A percentile compares a stretch with the other conserved stretches of the same genome.
phyloP scores from a whole-genome alignment of 2,113 vertebrate species.

The Chionis minor region DNA sequence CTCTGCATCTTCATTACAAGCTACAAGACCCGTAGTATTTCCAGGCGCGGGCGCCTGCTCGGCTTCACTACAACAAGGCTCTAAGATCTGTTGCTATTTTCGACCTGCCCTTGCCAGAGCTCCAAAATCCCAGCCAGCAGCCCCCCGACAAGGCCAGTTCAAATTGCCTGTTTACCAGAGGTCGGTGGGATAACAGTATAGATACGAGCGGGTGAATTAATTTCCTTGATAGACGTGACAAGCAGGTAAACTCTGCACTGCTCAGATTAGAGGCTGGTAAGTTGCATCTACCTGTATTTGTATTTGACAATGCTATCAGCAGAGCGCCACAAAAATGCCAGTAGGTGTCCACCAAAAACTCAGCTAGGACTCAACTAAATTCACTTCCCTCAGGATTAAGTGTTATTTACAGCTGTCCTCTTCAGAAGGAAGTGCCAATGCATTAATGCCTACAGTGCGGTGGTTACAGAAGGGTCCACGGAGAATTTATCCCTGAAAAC shows the following conservation, averaged over 20 bases:
- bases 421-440: background rate
- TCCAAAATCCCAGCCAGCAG: background rate
- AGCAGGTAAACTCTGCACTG: background rate
- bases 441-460: fast-evolving
- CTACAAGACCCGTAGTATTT: background rate
- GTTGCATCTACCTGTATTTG: background rate
- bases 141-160: background rate
- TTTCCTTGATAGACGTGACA: no score
- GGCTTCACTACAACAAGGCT: background rate
- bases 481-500: background rate
- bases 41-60: background rate
- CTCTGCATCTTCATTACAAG: background rate
- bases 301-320: background rate
- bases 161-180: background rate
- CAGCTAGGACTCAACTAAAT: background rate
- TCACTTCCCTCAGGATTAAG: background rate
- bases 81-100: background rate
- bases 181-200: background rate
- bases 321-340: background rate
- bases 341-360: background rate
- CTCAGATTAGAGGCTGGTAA: background rate
- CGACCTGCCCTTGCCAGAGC: background rate
- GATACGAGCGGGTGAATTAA: background rate
- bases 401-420: background rate
- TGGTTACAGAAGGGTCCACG: background rate